phyloP scores from a whole-genome alignment of 1,140 invertebrate species.

The Camponotus floridanus region DNA sequence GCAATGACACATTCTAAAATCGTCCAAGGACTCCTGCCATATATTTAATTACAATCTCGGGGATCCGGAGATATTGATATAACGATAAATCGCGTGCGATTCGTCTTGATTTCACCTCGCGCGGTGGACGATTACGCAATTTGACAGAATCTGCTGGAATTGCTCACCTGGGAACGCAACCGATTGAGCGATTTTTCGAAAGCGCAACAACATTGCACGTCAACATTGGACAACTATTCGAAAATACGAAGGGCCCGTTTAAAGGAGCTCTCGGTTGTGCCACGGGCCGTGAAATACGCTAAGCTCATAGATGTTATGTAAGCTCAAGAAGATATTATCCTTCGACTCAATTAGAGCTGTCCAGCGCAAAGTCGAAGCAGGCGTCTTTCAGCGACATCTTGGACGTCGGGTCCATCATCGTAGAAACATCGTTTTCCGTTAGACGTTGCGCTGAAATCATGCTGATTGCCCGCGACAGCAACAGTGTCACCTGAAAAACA shows the following conservation, averaged over 20 bases:
- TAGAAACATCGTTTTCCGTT: conserved; percentile 82
- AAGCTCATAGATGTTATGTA: conserved; percentile 94
- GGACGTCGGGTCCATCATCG: conserved; percentile 72
- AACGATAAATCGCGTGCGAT: conserved; percentile 14
- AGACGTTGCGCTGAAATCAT: conserved; percentile 81
- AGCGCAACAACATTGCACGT: conserved; percentile 79
- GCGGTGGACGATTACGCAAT: neutral
- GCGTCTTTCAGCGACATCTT: conserved; percentile 86
- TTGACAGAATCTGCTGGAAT: neutral
- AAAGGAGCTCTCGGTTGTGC: conserved; percentile 90
- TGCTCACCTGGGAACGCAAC: conserved; percentile 65
- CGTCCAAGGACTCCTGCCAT: neutral
- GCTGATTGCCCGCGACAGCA: conserved; percentile 55
- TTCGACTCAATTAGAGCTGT: conserved; percentile 88
- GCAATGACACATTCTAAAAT: neutral
- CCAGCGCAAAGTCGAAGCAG: conserved; percentile 90
- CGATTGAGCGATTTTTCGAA: conserved; percentile 77
- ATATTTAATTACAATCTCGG: conserved; percentile 11
- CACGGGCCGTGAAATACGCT: conserved; percentile 92
- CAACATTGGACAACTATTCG: conserved; percentile 79
- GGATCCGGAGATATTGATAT: conserved; percentile 3
- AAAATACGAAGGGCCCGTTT: conserved; percentile 87
- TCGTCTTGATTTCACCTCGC: too few species aligned
- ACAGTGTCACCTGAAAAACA: conserved; percentile 57
- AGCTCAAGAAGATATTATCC: conserved; percentile 95